Conservation (phyloP, 1,140 invertebrate genomes). For the Ceratosolen fusciceps region DNA sequence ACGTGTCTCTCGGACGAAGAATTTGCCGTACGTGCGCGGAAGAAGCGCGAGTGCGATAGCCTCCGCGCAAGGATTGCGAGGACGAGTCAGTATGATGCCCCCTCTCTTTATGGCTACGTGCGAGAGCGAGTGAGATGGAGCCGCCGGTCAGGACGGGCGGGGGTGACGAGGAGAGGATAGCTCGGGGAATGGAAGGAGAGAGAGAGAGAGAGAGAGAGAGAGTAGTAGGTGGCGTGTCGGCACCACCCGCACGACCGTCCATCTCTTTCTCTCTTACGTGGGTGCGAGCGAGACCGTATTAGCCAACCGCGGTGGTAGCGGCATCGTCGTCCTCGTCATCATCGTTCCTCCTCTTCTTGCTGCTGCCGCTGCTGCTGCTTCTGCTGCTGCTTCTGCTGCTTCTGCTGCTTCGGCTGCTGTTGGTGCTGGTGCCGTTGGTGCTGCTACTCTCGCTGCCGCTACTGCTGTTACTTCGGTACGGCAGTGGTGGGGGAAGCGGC, state of each 20-base stretch:
- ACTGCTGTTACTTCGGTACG: not conserved
- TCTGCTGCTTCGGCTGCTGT: not conserved
- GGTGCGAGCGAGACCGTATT: slow-evolving; percentile 25
- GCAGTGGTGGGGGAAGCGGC: slow-evolving; percentile 28
- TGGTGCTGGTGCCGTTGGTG: not conserved
- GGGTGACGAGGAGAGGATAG: not conserved
- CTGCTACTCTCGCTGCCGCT: not conserved
- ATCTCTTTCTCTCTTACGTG: not conserved
- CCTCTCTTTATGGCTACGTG: not conserved
- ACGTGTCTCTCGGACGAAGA: not conserved
- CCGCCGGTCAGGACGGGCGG: slow-evolving; percentile 25
- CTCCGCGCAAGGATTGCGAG: slow-evolving; percentile 36
- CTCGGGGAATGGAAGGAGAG: not conserved
- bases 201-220: no score
- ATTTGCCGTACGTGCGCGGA: not conserved
- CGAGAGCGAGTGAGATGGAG: slow-evolving; percentile 25
- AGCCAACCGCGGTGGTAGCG: not conserved
- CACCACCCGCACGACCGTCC: not conserved
- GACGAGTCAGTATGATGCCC: slow-evolving; percentile 30
- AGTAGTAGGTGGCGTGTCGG: slow-evolving; percentile 10
- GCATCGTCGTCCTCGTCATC: no score
- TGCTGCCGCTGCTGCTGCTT: not conserved
- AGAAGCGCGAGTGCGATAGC: slow-evolving; percentile 20
- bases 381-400: not conserved
- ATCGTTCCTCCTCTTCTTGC: no score